A percentile compares a stretch with the other conserved stretches of the same genome.
These are phyloP conservation scores for Heliothis virescens DNA, from an alignment of 1,140 invertebrate species.

Conservation along the genomic window DNA sequence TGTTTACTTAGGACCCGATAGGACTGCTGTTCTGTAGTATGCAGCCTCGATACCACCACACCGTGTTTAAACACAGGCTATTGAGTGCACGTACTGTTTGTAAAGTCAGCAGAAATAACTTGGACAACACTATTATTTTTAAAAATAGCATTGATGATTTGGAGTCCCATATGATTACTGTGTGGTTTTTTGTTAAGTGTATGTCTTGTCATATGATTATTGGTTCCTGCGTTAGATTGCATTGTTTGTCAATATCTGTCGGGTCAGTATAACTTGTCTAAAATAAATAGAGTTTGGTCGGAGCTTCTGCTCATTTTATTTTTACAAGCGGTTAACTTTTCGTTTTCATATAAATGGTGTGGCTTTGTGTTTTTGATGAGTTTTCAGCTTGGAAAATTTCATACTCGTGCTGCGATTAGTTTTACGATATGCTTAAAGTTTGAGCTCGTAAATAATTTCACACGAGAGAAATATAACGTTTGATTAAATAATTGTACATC, in stretches of 20 bases:
- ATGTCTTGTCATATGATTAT: too few relatives aligned
- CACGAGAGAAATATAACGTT: too few relatives aligned
- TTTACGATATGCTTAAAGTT: slow-evolving; percentile 47
- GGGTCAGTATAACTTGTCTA: too few relatives aligned
- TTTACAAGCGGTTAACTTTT: slow-evolving; percentile 47
- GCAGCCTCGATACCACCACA: slow-evolving; percentile 36
- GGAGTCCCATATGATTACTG: too few relatives aligned
- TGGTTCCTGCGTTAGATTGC: too few relatives aligned
- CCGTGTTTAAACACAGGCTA: slow-evolving; percentile 35
- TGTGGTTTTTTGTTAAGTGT: too few relatives aligned
- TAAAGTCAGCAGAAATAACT: neutral
- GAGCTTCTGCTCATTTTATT: slow-evolving; percentile 16
- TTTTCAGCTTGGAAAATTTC: slow-evolving; percentile 51
- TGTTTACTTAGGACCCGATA: slow-evolving; percentile 58
- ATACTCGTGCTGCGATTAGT: slow-evolving; percentile 28
- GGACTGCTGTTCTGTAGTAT: slow-evolving; percentile 42
- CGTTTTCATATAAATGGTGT: slow-evolving; percentile 54
- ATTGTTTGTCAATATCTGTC: too few relatives aligned
- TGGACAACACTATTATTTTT: too few relatives aligned
- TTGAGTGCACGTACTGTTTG: slow-evolving; percentile 29
- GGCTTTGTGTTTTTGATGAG: slow-evolving; percentile 54
- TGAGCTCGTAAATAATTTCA: too few relatives aligned
- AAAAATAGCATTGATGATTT: too few relatives aligned
- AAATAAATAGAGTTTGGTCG: too few relatives aligned
- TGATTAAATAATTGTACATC: too few relatives aligned